Conservation (phyloP, 2,888 invertebrate genomes). For the Stegana nigrithorax region DNA sequence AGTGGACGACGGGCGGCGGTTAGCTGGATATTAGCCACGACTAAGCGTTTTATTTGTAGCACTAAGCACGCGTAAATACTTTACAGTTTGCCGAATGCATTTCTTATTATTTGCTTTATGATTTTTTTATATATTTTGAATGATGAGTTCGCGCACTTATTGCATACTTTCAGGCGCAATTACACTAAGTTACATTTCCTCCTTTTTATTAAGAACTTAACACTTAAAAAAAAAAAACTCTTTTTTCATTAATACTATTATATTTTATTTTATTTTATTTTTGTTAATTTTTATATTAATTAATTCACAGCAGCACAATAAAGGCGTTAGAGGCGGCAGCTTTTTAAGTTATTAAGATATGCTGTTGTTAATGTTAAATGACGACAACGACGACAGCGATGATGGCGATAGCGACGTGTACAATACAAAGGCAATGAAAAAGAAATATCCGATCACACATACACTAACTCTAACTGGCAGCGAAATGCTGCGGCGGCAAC, state of each 20-base stretch:
- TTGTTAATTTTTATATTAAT: neutral
- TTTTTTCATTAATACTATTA: neutral
- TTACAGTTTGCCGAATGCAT: neutral
- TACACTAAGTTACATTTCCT: neutral
- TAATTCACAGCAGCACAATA: too few species aligned
- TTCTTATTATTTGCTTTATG: neutral
- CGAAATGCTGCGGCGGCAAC: slow-evolving; percentile 28
- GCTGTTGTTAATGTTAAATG: too few species aligned
- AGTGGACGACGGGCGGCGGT: neutral
- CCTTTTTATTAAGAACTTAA: neutral
- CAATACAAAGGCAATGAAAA: too few species aligned
- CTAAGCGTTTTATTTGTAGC: slow-evolving; percentile 34
- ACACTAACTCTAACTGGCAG: slow-evolving; percentile 19
- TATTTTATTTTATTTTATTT: neutral
- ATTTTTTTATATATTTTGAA: slow-evolving; percentile 4
- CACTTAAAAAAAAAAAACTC: neutral
- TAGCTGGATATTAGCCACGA: neutral
- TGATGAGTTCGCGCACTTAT: neutral
- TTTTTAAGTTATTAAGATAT: too few species aligned
- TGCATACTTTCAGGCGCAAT: slow-evolving; percentile 25
- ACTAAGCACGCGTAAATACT: slow-evolving; percentile 34
- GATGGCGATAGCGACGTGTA: too few species aligned
- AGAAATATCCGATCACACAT: neutral
- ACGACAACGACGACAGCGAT: neutral
- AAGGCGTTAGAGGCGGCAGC: too few species aligned